Evolutionary conservation across 1,140 invertebrate genomes (phyloP).

Genomic region (Leptinotarsa defecta): DNA sequence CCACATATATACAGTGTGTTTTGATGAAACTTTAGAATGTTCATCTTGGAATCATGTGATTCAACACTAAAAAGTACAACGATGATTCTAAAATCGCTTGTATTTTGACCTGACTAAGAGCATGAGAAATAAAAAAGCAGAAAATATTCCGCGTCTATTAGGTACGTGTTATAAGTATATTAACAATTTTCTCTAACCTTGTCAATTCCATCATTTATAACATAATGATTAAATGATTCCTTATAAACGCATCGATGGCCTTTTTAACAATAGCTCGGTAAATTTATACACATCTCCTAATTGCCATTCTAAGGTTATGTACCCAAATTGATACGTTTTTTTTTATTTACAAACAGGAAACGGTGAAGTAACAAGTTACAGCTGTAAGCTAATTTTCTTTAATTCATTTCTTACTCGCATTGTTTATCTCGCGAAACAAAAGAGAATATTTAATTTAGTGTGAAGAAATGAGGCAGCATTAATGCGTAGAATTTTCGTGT

Average conservation of each 20-base stretch:
- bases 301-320: conserved; percentile 5
- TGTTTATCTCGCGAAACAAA: neutral
- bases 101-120: too few species aligned
- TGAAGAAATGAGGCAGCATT: too few species aligned
- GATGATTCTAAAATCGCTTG: too few species aligned
- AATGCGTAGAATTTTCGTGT: too few species aligned
- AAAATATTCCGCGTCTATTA: too few species aligned
- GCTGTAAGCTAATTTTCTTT: neutral
- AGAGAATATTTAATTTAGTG: neutral
- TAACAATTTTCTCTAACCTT: neutral
- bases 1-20: too few species aligned
- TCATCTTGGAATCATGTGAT: too few species aligned
- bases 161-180: too few species aligned
- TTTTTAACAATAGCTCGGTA: neutral
- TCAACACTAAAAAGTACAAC: too few species aligned
- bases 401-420: neutral
- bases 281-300: conserved; percentile 6
- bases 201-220: neutral
- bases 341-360: neutral
- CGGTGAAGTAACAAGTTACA: neutral
- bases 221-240: neutral
- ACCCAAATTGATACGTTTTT: neutral
- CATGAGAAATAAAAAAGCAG: too few species aligned
- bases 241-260: neutral
- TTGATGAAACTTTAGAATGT: too few species aligned